Base-by-base conservation (phyloP, 2,797 vertebrate genomes). In the Naso thynnoides region DNA sequence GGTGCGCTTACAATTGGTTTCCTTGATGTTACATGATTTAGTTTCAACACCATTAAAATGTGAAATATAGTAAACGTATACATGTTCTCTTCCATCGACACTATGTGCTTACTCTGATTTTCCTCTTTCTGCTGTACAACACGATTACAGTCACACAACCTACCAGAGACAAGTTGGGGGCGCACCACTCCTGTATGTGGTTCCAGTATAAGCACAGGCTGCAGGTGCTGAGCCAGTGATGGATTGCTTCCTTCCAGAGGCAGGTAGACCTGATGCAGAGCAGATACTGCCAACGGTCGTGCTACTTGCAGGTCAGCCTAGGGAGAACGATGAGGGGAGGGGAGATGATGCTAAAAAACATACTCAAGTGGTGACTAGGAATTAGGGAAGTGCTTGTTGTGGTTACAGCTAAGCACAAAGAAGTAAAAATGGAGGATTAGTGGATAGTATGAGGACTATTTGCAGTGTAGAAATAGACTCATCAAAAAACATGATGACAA, bases 191-290 rank as follows among this genome's bases (percentile, higher is more conserved):
- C 81, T 0, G 94, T 94, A 11, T 78, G 80, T 21, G 95, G 95
- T 29, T 96, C 95, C 58, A 96, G 84, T 76, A 96, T 92, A 75
- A 96, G 89, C 68, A 97, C 79, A 1, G 95, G 95, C 76, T 96
- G 96, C 19, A 96, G 89, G 24, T 90, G 84, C 49, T 94, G 54
- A 93, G 86, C 33, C 57, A 89, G 65, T 23, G 58, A 62, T 24
- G 72, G 16, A 62, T 56, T 70, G 38, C 47, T 72, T 64, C 79
- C 77, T 2, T 93, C 89, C 21, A 90, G 49, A 73, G 95, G 90
- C 44, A 96, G 73, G 42, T 68, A 92, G 62, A 84, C 92, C 82
- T 50, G 94, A 70, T 85, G 95, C 90, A 90, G 93, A 91, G 72
- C 63, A 19, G 85, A 87, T 8, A 86, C 7, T 2, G 79, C 59